Evolutionary conservation across 1,140 invertebrate species (phyloP).

Genomic region (Leucophenga varia): DNA sequence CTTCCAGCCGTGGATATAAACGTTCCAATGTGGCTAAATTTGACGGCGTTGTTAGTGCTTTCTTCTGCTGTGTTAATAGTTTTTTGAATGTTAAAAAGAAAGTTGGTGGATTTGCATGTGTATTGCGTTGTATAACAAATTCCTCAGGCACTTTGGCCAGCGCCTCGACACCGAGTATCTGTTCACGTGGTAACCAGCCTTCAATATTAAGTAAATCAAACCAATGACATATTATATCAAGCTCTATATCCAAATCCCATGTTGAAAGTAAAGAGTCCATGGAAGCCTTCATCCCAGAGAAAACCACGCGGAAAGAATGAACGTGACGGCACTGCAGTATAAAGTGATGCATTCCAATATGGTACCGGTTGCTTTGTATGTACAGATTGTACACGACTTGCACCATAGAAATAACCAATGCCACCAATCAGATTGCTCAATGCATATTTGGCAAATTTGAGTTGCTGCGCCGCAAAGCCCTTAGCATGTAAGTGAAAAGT

Average conservation of each 20-base stretch:
- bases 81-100: constrained; percentile 83
- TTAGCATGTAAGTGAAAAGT: constrained; percentile 71
- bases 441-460: constrained; percentile 81
- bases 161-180: constrained; percentile 90
- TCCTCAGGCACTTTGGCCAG: constrained; percentile 87
- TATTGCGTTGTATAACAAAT: constrained; percentile 93
- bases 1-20: constrained; percentile 70
- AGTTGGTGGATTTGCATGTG: constrained; percentile 95
- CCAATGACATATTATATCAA: constrained; percentile 95
- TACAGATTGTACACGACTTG: constrained; percentile 80
- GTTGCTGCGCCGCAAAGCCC: constrained; percentile 69
- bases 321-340: constrained; percentile 92
- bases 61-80: constrained; percentile 67
- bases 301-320: constrained; percentile 98
- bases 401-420: constrained; percentile 95
- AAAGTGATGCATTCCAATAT: constrained; percentile 91
- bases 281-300: constrained; percentile 99
- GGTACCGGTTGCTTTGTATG: constrained; percentile 82
- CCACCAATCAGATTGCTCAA: constrained; percentile 95
- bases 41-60: constrained; percentile 60
- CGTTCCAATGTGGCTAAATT: constrained; percentile 62
- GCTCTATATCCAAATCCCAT: constrained; percentile 86
- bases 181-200: constrained; percentile 98
- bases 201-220: constrained; percentile 95
- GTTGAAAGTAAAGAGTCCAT: constrained; percentile 86